Percentiles rank a stretch among this genome's conserved stretches.
phyloP scores from a whole-genome alignment of 2,797 vertebrate species.

The Pithecia hirsuta region DNA sequence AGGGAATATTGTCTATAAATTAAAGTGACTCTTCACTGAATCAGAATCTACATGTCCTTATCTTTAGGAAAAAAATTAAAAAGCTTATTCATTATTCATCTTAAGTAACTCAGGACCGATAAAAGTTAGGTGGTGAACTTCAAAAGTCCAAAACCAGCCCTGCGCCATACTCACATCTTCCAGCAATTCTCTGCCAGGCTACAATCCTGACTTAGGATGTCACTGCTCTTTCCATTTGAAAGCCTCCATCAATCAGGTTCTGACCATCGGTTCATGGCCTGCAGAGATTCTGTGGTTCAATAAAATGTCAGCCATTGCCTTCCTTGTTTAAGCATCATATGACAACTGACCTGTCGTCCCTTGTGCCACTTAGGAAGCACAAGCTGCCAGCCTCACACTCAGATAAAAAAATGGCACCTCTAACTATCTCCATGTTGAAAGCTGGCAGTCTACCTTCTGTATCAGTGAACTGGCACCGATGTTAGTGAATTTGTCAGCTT shows the following conservation, averaged over 20 bases:
- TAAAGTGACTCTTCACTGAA: slow-evolving; percentile 11
- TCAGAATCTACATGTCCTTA: not conserved
- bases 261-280: not conserved
- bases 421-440: not conserved
- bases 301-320: not conserved
- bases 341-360: not conserved
- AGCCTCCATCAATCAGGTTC: not conserved
- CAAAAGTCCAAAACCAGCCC: not conserved
- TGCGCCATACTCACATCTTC: not conserved
- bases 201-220: not conserved
- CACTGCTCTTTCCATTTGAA: slow-evolving; percentile 15
- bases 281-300: not conserved
- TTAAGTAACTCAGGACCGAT: slow-evolving; percentile 34
- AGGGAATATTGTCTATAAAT: slow-evolving; percentile 3
- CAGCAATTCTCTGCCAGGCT: not conserved
- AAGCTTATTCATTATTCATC: slow-evolving; percentile 11
- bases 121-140: not conserved
- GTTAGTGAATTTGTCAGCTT: slow-evolving; percentile 55
- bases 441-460: not conserved
- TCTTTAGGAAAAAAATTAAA: not conserved
- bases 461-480: not conserved
- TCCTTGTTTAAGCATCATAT: not conserved
- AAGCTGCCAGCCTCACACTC: not conserved
- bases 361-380: not conserved
- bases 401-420: not conserved